Evolutionary conservation across 2,888 invertebrate species (phyloP).

Genomic region (Drosophila affinis): DNA sequence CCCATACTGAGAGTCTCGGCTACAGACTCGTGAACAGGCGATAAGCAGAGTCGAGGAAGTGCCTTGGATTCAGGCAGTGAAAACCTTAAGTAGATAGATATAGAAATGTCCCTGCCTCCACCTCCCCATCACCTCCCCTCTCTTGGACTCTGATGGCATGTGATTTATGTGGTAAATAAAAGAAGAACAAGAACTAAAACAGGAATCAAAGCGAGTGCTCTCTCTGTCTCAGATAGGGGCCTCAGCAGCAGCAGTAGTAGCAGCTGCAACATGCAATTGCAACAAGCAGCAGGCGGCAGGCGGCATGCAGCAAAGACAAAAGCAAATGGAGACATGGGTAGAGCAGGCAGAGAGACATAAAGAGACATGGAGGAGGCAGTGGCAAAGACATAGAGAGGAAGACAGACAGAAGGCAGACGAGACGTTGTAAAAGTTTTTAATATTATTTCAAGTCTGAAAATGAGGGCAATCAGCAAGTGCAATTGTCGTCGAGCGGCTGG

Average conservation of each 20-base stretch:
- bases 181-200: constrained; percentile 62
- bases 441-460: constrained; percentile 80
- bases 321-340: constrained; percentile 27
- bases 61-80: constrained; percentile 49
- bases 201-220: constrained; percentile 57
- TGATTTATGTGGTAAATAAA: constrained; percentile 81
- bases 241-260: constrained; percentile 6
- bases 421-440: constrained; percentile 77
- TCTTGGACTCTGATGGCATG: constrained; percentile 41
- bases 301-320: constrained; percentile 20
- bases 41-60: constrained; percentile 58
- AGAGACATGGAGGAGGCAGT: not conserved
- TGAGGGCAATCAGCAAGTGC: constrained; percentile 80
- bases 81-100: constrained; percentile 68
- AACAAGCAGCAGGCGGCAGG: constrained; percentile 31
- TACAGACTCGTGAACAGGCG: constrained; percentile 52
- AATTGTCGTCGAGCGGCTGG: constrained; percentile 78
- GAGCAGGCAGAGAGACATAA: not conserved
- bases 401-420: constrained; percentile 39
- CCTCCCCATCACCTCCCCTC: constrained; percentile 39
- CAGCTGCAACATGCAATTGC: constrained; percentile 41
- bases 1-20: constrained; percentile 27
- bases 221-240: constrained; percentile 56
- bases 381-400: constrained; percentile 44
- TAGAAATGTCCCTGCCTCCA: constrained; percentile 57